Percentiles rank a stretch among this genome's conserved stretches.
These are phyloP conservation scores for Pterobdella sp. DNA, from an alignment of 2,888 invertebrate genomes.

Conservation along the genomic window DNA sequence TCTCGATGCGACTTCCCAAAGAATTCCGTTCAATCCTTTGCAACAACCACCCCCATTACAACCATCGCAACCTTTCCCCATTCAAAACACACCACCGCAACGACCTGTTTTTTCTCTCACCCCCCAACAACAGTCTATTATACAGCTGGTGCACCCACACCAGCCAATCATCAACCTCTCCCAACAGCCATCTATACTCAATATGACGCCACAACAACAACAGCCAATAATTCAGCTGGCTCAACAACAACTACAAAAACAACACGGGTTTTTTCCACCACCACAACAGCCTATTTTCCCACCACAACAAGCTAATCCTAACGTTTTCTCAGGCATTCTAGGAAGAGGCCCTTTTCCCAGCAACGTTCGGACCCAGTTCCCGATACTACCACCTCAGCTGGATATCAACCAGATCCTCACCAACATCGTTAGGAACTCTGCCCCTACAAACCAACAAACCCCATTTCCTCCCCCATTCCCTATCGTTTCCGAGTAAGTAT, in stretches of 20 bases:
- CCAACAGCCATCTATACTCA: not conserved
- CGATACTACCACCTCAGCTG: conserved; percentile 17
- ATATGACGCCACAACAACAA: conserved; percentile 6
- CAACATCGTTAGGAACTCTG: conserved; percentile 28
- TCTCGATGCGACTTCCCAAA: no score
- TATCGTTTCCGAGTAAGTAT: not conserved
- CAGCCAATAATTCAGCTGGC: conserved; percentile 6
- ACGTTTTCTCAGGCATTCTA: conserved; percentile 1
- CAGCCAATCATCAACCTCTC: not conserved
- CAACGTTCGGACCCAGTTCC: not conserved
- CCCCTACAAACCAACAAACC: not conserved
- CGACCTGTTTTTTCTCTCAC: conserved; percentile 9
- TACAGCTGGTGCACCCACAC: conserved; percentile 4
- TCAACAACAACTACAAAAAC: conserved; percentile 14
- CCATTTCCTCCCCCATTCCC: not conserved
- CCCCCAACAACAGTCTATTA: conserved; percentile 2
- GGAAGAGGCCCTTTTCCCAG: not conserved
- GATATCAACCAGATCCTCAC: conserved; percentile 23
- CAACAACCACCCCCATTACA: not conserved
- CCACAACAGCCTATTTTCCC: not conserved
- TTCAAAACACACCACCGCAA: not conserved
- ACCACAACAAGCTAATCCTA: not conserved
- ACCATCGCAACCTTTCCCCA: not conserved
- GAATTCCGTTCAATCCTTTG: not conserved
- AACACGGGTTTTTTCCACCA: not conserved